These are phyloP conservation scores for Drymonia ruficornis DNA, from an alignment of 2,888 invertebrate species.

Conservation along the genomic window DNA sequence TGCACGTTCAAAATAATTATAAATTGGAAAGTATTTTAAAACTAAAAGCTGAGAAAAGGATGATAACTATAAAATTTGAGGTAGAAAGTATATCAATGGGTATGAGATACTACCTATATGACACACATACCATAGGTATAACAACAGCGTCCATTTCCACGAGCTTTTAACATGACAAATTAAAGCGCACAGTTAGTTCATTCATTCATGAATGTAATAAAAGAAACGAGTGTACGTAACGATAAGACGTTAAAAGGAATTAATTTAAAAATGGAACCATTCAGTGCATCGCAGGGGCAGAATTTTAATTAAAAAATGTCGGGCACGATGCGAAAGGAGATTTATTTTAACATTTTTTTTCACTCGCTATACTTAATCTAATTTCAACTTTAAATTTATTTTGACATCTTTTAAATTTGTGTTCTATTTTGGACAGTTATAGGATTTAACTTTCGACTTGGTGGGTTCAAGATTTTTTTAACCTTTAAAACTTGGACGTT, in stretches of 20 bases:
- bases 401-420: slow-evolving; percentile 3
- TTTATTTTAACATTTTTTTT: slow-evolving; percentile 36
- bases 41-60: too few species aligned
- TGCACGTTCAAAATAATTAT: too few species aligned
- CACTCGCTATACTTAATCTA: slow-evolving; percentile 20
- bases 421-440: not conserved
- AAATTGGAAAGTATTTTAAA: too few species aligned
- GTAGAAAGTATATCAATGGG: too few species aligned
- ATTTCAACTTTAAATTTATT: slow-evolving; percentile 24
- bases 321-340: slow-evolving; percentile 33
- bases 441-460: not conserved
- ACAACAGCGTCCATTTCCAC: not conserved
- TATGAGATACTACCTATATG: too few species aligned
- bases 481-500: too few species aligned
- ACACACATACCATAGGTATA: too few species aligned
- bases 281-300: slow-evolving; percentile 42
- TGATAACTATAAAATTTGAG: too few species aligned
- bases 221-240: slow-evolving; percentile 25
- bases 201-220: slow-evolving; percentile 32
- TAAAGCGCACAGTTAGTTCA: slow-evolving; percentile 21
- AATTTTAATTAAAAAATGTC: slow-evolving; percentile 59
- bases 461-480: too few species aligned
- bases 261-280: slow-evolving; percentile 47
- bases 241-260: slow-evolving; percentile 40
- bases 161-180: not conserved